Percentiles rank a stretch among this genome's conserved stretches.
Evolutionary conservation across 2,113 vertebrate species (phyloP).

Genomic region (Perccottus glenii): DNA sequence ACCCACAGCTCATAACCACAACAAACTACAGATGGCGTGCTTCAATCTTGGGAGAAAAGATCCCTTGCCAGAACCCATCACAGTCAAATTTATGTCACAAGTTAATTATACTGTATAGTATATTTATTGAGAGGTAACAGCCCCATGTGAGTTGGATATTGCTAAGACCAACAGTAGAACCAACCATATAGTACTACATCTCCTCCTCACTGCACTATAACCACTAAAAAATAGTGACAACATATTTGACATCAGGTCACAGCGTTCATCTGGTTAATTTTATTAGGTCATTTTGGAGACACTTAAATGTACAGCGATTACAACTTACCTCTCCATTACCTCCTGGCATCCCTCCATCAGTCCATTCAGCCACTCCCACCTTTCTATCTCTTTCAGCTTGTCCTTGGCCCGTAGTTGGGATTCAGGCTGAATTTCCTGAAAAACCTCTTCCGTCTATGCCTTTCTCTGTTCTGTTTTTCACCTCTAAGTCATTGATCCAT

Average conservation of each 20-base stretch:
- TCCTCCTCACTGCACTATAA: background rate
- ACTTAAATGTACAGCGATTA: conserved; percentile 1
- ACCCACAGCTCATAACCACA: no score
- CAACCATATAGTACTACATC: background rate
- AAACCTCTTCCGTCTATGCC: conserved; percentile 16
- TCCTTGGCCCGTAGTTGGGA: conserved; percentile 26
- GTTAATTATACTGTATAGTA: no score
- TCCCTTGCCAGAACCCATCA: no score
- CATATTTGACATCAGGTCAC: conserved; percentile 1
- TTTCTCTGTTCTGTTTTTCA: conserved; percentile 9
- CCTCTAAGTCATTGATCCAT: conserved; percentile 38
- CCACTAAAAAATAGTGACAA: background rate
- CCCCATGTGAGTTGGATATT: background rate
- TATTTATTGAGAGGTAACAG: no score
- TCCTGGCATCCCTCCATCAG: background rate
- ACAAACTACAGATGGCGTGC: no score
- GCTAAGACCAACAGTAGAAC: background rate
- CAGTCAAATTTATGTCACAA: no score
- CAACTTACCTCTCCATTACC: conserved; percentile 1
- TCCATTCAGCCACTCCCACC: background rate
- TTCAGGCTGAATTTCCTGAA: conserved; percentile 14
- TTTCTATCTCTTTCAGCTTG: conserved; percentile 3
- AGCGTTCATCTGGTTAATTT: background rate
- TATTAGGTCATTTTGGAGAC: background rate
- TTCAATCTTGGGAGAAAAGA: no score